phyloP scores from a whole-genome alignment of 92 coral and sea anemone species.

The Galaxea fascicularis region DNA sequence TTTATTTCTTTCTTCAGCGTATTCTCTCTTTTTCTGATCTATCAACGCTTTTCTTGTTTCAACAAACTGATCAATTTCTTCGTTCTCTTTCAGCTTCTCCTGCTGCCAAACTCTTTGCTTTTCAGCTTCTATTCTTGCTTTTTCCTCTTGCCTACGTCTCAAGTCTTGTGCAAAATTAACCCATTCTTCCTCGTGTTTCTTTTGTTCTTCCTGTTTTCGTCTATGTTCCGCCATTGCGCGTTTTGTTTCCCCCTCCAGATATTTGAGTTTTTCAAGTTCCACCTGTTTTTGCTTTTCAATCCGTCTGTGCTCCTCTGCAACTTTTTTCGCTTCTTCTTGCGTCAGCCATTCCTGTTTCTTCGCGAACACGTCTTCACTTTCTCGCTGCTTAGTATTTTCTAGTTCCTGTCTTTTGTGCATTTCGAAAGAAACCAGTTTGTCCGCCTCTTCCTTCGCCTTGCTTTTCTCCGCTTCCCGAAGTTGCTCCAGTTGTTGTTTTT shows the following conservation, averaged over 20 bases:
- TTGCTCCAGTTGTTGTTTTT: slow-evolving; percentile 57
- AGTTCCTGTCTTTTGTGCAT: slow-evolving; percentile 40
- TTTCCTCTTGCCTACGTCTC: slow-evolving; percentile 55
- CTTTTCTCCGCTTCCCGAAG: slow-evolving; percentile 46
- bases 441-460: slow-evolving; percentile 56
- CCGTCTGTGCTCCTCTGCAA: slow-evolving; percentile 30
- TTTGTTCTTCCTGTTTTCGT: slow-evolving; percentile 41
- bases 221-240: slow-evolving; percentile 37
- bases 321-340: slow-evolving; percentile 28
- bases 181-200: slow-evolving; percentile 55
- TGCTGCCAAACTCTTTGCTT: slow-evolving; percentile 63
- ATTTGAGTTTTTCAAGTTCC: slow-evolving; percentile 30
- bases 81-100: slow-evolving; percentile 64
- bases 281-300: slow-evolving; percentile 42
- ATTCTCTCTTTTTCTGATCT: slow-evolving; percentile 31
- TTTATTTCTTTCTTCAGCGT: slow-evolving; percentile 55
- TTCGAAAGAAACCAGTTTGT: slow-evolving; percentile 42
- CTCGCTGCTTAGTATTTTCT: slow-evolving; percentile 24
- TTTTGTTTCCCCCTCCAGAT: slow-evolving; percentile 31
- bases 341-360: slow-evolving; percentile 23
- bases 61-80: slow-evolving; percentile 51
- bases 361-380: slow-evolving; percentile 12
- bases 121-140: slow-evolving; percentile 43
- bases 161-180: slow-evolving; percentile 43
- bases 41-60: slow-evolving; percentile 27